Conservation (phyloP, 2,797 vertebrate species). For the Leptoclinus maculatus region DNA sequence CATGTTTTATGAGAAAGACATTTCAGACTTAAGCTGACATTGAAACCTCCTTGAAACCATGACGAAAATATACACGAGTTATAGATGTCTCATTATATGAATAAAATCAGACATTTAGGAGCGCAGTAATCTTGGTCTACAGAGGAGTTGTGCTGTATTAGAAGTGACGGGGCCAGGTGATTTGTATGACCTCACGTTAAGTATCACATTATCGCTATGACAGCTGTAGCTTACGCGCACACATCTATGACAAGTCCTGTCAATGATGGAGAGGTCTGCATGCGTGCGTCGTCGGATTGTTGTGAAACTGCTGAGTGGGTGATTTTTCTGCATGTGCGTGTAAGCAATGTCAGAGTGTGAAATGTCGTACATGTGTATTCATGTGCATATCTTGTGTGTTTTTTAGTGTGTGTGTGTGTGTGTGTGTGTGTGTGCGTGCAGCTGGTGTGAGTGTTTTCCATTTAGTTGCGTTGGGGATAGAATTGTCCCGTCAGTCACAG, state of each 20-base stretch:
- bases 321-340: constrained; percentile 39
- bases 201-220: constrained; percentile 66
- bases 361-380: constrained; percentile 6
- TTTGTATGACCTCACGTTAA: constrained; percentile 70
- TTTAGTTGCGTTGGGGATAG: constrained; percentile 45
- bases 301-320: constrained; percentile 32
- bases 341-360: constrained; percentile 19
- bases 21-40: constrained; percentile 1
- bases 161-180: constrained; percentile 59
- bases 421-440: background rate
- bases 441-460: constrained; percentile 50
- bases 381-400: constrained; percentile 20
- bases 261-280: constrained; percentile 38
- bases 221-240: constrained; percentile 62
- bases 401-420: constrained; percentile 11
- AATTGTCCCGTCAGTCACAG: constrained; percentile 79
- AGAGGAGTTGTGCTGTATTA: constrained; percentile 47
- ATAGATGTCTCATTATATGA: constrained; percentile 30
- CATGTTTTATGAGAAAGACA: background rate
- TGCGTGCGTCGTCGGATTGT: constrained; percentile 31
- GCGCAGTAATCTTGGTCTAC: constrained; percentile 40
- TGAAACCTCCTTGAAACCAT: constrained; percentile 2
- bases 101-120: constrained; percentile 54
- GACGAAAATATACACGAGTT: background rate
- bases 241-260: constrained; percentile 14